phyloP scores from a whole-genome alignment of 2,797 vertebrate species.

The Oreonectes daqikongensis region DNA sequence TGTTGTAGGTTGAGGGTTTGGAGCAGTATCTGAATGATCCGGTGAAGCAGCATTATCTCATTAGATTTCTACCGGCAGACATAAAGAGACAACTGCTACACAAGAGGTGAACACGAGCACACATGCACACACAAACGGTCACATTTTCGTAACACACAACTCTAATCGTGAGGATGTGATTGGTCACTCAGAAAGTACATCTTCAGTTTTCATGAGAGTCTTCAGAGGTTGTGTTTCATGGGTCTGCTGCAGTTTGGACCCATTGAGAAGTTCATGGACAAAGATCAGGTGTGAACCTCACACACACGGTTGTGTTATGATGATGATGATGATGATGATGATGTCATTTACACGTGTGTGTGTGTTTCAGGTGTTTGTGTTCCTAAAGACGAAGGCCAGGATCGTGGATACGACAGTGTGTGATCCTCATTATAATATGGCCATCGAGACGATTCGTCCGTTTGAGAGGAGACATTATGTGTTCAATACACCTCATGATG shows the following conservation, averaged over 20 bases:
- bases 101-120: constrained; percentile 78
- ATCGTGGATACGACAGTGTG: constrained; percentile 90
- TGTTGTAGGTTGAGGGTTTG: constrained; percentile 85
- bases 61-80: constrained; percentile 80
- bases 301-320: too few relatives aligned
- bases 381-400: constrained; percentile 81
- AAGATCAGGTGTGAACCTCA: constrained; percentile 84
- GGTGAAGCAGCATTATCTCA: constrained; percentile 85
- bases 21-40: constrained; percentile 88
- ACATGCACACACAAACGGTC: not conserved
- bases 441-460: constrained; percentile 77
- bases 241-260: constrained; percentile 94
- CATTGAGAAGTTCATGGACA: constrained; percentile 91
- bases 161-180: not conserved
- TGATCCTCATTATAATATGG: constrained; percentile 94
- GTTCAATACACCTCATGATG: constrained; percentile 80
- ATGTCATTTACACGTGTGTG: too few relatives aligned
- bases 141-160: too few relatives aligned
- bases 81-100: constrained; percentile 89
- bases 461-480: constrained; percentile 85
- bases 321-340: too few relatives aligned
- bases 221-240: constrained; percentile 90
- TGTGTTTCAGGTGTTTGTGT: constrained; percentile 82
- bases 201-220: constrained; percentile 85
- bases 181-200: constrained; percentile 84